A percentile compares a stretch with the other conserved stretches of the same genome.
Conservation (phyloP, 2,797 vertebrate genomes). For the Eospalax fontanierii region DNA sequence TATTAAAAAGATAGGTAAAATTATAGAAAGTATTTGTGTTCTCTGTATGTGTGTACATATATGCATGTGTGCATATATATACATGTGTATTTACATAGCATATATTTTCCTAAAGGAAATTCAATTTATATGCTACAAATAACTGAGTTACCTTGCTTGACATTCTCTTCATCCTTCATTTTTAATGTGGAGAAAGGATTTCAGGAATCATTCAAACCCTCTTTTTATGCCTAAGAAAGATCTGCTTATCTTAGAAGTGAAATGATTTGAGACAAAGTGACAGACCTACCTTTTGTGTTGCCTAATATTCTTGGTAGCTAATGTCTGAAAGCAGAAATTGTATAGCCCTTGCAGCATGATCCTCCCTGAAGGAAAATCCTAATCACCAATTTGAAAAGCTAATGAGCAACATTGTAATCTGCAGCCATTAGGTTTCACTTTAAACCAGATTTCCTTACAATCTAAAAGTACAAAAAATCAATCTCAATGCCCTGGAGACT, state of each 20-base stretch:
- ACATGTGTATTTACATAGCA: neutral
- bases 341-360: conserved; percentile 70
- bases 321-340: conserved; percentile 65
- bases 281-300: conserved; percentile 64
- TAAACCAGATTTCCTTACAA: conserved; percentile 80
- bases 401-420: conserved; percentile 81
- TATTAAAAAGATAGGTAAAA: neutral
- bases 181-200: conserved; percentile 67
- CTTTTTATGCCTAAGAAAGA: conserved; percentile 74
- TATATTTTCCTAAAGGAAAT: conserved; percentile 62
- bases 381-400: conserved; percentile 84
- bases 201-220: conserved; percentile 74
- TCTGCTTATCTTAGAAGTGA: conserved; percentile 59
- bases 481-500: conserved; percentile 81
- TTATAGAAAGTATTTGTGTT: neutral
- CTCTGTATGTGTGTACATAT: neutral
- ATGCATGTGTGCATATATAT: neutral
- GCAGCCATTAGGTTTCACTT: conserved; percentile 80
- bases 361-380: conserved; percentile 81
- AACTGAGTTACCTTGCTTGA: conserved; percentile 59
- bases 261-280: conserved; percentile 69
- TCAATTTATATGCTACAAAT: conserved; percentile 73
- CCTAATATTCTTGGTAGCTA: conserved; percentile 60
- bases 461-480: conserved; percentile 79
- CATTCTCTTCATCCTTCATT: neutral